Conservation (phyloP, 2,797 vertebrate species). For the Cynopterus sphinx region DNA sequence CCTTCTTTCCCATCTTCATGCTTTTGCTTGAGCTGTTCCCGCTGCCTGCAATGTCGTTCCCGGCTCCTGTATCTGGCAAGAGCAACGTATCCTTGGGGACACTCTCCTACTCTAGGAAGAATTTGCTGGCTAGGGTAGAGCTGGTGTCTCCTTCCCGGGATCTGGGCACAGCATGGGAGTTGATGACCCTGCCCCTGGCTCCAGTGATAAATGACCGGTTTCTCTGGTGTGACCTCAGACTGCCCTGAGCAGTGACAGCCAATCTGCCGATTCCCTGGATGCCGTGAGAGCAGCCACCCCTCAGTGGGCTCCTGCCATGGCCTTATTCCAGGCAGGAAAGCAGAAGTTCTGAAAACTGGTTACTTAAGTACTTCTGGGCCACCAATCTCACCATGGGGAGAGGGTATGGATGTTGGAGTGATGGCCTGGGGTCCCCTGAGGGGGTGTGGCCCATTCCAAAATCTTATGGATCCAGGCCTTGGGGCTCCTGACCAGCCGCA, state of each 20-base stretch:
- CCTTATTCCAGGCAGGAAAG: not conserved
- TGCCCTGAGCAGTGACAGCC: not conserved
- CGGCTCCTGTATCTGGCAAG: not conserved
- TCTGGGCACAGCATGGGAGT: not conserved
- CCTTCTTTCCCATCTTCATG: not conserved
- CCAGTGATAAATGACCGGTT: not conserved
- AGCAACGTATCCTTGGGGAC: not conserved
- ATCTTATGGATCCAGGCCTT: not conserved
- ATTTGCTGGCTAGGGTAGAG: not conserved
- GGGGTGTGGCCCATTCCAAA: not conserved
- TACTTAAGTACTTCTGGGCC: not conserved
- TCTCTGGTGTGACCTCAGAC: not conserved
- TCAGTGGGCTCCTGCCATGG: not conserved
- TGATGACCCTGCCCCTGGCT: not conserved
- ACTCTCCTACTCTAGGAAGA: not conserved
- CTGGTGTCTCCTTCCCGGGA: not conserved
- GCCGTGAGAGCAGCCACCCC: rapidly evolving
- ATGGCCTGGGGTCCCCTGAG: not conserved
- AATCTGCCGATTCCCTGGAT: not conserved
- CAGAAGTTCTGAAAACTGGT: not conserved
- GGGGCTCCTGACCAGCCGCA: not conserved
- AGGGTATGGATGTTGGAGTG: not conserved
- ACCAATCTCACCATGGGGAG: not conserved
- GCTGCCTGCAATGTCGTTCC: no score
- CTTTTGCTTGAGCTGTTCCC: not conserved